Evolutionary conservation across 1,140 invertebrate genomes (phyloP).

Genomic region (Penaeus japonicus): DNA sequence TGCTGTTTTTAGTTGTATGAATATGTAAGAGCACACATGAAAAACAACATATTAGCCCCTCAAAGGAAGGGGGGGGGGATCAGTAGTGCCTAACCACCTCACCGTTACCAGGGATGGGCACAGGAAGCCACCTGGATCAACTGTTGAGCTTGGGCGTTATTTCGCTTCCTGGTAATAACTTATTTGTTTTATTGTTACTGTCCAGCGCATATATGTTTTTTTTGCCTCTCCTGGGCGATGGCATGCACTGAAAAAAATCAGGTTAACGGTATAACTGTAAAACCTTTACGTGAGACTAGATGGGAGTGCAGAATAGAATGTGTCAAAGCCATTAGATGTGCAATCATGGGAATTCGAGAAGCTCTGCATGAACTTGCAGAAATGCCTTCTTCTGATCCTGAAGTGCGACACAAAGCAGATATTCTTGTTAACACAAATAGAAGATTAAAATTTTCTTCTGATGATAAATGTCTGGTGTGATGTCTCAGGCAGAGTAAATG

Average conservation of each 20-base stretch:
- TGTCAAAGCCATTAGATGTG: slow-evolving; percentile 7
- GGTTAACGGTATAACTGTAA: background rate
- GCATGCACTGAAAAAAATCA: background rate
- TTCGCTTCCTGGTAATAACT: no score
- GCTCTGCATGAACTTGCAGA: slow-evolving; percentile 21
- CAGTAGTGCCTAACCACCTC: no score
- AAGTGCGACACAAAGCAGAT: background rate
- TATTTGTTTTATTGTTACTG: background rate
- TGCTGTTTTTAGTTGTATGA: no score
- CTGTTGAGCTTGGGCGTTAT: no score
- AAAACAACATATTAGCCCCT: no score
- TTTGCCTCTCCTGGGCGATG: background rate
- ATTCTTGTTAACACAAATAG: slow-evolving; percentile 23
- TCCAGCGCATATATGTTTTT: slow-evolving; percentile 20
- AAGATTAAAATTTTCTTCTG: background rate
- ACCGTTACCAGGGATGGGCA: no score
- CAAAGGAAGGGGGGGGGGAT: no score
- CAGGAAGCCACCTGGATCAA: no score
- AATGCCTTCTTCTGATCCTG: slow-evolving; percentile 17
- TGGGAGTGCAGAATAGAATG: slow-evolving; percentile 21
- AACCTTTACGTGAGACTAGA: slow-evolving; percentile 17
- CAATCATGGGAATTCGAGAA: background rate
- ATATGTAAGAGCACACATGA: no score
- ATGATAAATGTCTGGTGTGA: slow-evolving; percentile 8
- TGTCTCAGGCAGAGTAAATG: slow-evolving; percentile 6